phyloP scores from a whole-genome alignment of 2,113 vertebrate genomes.

The Pungitius pungitius region DNA sequence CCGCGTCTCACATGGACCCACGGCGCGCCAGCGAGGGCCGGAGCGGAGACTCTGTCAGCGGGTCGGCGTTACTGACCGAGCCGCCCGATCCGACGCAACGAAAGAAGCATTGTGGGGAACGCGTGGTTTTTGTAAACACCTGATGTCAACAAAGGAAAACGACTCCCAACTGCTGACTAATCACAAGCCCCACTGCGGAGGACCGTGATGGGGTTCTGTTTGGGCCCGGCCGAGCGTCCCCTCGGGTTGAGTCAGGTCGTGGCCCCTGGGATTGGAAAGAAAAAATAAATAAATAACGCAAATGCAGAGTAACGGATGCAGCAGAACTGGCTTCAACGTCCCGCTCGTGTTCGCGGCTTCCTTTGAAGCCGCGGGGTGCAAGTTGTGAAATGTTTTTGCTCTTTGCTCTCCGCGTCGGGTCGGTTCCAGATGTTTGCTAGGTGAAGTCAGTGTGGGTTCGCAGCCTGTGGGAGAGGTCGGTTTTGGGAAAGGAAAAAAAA shows the following conservation, averaged over 20 bases:
- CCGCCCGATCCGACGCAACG: neutral
- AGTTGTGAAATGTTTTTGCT: neutral
- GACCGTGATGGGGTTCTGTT: neutral
- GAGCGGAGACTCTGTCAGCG: conserved; percentile 44
- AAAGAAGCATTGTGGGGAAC: neutral
- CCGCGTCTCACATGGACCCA: conserved; percentile 37
- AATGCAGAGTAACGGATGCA: neutral
- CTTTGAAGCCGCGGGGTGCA: neutral
- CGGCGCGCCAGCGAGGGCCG: conserved; percentile 13
- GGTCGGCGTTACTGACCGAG: conserved; percentile 40
- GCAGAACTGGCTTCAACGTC: neutral
- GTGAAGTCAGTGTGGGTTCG: conserved; percentile 31
- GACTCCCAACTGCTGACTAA: neutral
- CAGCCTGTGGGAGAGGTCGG: conserved; percentile 29
- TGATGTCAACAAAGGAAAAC: neutral
- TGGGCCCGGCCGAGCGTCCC: too few relatives aligned
- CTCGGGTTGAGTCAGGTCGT: neutral
- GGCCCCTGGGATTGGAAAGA: neutral
- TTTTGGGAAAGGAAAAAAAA: conserved; percentile 29
- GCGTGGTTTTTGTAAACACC: neutral
- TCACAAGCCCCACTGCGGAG: neutral
- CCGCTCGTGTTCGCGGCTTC: neutral
- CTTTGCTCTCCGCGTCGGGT: too few relatives aligned
- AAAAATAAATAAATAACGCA: neutral
- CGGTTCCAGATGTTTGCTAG: conserved; percentile 26